phyloP scores from a whole-genome alignment of 2,888 invertebrate genomes.

The Drosophila dives region DNA sequence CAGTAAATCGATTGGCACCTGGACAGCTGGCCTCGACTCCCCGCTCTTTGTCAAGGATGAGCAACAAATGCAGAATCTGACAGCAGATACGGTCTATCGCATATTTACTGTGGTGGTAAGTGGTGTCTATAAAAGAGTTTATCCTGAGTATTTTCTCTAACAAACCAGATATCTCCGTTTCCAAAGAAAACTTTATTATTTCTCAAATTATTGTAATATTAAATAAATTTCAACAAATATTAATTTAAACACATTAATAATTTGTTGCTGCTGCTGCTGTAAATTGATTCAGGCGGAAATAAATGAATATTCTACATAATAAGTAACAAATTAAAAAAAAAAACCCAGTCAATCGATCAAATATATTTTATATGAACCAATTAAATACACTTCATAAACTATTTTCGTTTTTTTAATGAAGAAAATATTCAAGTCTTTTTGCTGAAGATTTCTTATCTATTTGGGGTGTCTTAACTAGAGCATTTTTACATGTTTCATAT shows the following conservation, averaged over 20 bases:
- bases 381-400: neutral
- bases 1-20: slow-evolving; percentile 89
- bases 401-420: neutral
- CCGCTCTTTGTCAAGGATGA: slow-evolving; percentile 88
- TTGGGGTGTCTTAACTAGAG: neutral
- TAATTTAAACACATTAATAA: neutral
- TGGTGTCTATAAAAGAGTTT: slow-evolving; percentile 48
- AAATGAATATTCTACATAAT: neutral
- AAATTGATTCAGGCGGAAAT: neutral
- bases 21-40: slow-evolving; percentile 91
- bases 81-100: slow-evolving; percentile 93
- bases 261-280: neutral
- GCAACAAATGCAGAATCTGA: slow-evolving; percentile 89
- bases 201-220: too few species aligned
- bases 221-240: too few species aligned
- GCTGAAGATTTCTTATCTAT: neutral
- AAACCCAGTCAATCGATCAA: neutral
- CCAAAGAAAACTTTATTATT: neutral
- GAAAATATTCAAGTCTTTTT: neutral
- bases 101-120: slow-evolving; percentile 93
- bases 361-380: neutral
- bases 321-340: neutral
- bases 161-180: neutral
- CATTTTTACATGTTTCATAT: neutral
- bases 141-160: neutral